Percentiles rank a stretch among this genome's conserved stretches.
These are phyloP conservation scores for Heliconius hermathena DNA, from an alignment of 1,140 invertebrate genomes.

Conservation along the genomic window DNA sequence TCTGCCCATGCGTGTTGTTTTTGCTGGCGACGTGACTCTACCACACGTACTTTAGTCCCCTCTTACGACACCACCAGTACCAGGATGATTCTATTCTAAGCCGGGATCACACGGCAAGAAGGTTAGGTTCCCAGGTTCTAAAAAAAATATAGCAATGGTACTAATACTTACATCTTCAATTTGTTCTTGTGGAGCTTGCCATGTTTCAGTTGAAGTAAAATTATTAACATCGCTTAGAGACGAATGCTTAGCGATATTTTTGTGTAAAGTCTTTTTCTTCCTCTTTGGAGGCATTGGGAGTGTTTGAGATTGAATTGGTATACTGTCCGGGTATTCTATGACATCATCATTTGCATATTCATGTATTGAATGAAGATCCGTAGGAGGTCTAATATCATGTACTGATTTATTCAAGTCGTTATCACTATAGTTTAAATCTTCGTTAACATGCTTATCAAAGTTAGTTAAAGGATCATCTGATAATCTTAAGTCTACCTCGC, in stretches of 20 bases:
- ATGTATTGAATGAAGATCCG: conserved; percentile 70
- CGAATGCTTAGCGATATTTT: conserved; percentile 58
- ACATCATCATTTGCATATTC: conserved; percentile 73
- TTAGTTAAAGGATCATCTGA: conserved; percentile 55
- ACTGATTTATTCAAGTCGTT: conserved; percentile 36
- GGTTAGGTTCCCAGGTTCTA: too few relatives aligned
- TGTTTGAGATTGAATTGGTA: conserved; percentile 75
- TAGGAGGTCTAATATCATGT: conserved; percentile 49
- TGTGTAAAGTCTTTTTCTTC: conserved; percentile 62
- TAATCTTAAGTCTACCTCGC: conserved; percentile 66
- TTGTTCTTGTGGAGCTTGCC: conserved; percentile 54
- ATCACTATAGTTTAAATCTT: conserved; percentile 40
- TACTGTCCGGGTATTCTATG: conserved; percentile 76
- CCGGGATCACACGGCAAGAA: too few relatives aligned
- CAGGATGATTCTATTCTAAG: too few relatives aligned
- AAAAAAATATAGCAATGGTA: too few relatives aligned
- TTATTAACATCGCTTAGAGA: conserved; percentile 67
- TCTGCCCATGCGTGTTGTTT: too few relatives aligned
- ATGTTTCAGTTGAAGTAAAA: conserved; percentile 46
- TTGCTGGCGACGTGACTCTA: too few relatives aligned
- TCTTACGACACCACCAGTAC: too few relatives aligned
- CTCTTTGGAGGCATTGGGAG: conserved; percentile 73
- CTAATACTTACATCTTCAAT: conserved; percentile 68
- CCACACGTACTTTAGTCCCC: too few relatives aligned
- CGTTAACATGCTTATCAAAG: conserved; percentile 42